Evolutionary conservation across 2,888 invertebrate species (phyloP).

Genomic region (Melinopterus prodromus): DNA sequence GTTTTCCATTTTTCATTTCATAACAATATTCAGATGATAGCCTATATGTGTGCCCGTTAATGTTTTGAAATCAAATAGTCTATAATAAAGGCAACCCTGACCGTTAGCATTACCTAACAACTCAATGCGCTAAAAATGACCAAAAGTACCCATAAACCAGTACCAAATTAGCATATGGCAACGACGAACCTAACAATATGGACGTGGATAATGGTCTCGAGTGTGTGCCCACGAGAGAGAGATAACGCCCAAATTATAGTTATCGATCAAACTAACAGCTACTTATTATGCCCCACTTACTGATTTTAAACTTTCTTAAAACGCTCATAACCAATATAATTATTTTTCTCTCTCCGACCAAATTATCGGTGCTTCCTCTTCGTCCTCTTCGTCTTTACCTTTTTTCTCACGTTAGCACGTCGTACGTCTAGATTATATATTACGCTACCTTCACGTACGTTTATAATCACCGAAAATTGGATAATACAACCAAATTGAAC

Average conservation of each 20-base stretch:
- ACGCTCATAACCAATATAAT: constrained; percentile 38
- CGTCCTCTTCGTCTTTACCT: background rate
- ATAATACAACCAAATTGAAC: background rate
- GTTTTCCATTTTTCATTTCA: background rate
- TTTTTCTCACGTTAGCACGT: constrained; percentile 15
- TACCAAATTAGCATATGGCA: constrained; percentile 50
- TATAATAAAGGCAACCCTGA: background rate
- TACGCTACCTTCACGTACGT: background rate
- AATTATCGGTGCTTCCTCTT: constrained; percentile 23
- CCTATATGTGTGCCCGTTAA: too few relatives aligned
- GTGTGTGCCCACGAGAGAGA: constrained; percentile 49
- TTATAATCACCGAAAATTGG: constrained; percentile 4
- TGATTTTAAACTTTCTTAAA: constrained; percentile 42
- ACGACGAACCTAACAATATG: constrained; percentile 52
- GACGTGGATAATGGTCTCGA: constrained; percentile 53
- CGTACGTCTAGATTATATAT: background rate
- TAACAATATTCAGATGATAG: too few relatives aligned
- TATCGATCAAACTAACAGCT: constrained; percentile 55
- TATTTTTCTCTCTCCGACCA: constrained; percentile 26
- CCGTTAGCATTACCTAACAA: constrained; percentile 10
- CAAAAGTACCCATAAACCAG: constrained; percentile 19
- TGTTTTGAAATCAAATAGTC: too few relatives aligned
- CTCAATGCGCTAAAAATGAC: constrained; percentile 16
- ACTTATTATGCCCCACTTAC: constrained; percentile 57
- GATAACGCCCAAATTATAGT: constrained; percentile 58